Conservation (phyloP, 2,888 invertebrate genomes). For the Tipula lateralis region DNA sequence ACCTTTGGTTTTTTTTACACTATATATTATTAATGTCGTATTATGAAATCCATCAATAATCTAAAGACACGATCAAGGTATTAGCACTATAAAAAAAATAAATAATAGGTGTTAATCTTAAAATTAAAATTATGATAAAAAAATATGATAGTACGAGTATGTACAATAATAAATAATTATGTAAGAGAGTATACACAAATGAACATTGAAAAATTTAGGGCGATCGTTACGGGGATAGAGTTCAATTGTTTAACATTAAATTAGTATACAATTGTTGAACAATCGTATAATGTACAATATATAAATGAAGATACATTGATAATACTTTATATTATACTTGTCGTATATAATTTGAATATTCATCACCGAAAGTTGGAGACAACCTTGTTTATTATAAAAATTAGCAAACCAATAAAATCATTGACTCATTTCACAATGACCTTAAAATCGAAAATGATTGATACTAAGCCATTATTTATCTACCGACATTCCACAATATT, state of each 20-base stretch:
- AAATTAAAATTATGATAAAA: not conserved
- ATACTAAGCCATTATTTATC: not conserved
- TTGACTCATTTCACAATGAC: not conserved
- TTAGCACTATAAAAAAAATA: not conserved
- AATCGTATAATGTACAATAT: not conserved
- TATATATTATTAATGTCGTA: not conserved
- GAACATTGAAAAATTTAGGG: not conserved
- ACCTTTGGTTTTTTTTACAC: not conserved
- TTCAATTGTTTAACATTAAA: not conserved
- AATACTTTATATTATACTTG: too few species aligned
- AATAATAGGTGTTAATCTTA: slow-evolving; percentile 11
- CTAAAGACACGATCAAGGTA: not conserved
- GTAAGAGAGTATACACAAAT: not conserved
- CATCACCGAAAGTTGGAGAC: not conserved
- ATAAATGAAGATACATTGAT: not conserved
- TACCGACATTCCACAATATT: not conserved
- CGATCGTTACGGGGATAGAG: not conserved
- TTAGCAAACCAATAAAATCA: not conserved
- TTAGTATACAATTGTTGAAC: not conserved
- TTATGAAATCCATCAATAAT: not conserved
- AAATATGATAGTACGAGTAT: not conserved
- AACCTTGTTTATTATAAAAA: not conserved
- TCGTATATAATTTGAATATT: not conserved
- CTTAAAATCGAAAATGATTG: not conserved
- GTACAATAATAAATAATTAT: not conserved